Conservation (phyloP, 2,797 vertebrate genomes). For the Erpetoichthys calabaricus region DNA sequence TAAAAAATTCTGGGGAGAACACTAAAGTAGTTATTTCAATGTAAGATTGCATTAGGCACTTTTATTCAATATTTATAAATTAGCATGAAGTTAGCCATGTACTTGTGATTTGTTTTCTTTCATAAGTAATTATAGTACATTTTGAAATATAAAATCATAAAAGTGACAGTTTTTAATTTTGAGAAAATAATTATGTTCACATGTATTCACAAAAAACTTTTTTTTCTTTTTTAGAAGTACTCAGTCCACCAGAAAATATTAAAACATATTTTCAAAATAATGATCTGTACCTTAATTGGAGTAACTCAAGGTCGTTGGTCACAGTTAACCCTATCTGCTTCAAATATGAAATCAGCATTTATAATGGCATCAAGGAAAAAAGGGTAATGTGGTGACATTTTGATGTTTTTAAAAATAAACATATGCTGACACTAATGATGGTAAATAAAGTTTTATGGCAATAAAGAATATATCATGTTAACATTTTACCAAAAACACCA, state of each 20-base stretch:
- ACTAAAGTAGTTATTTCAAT: too few relatives aligned
- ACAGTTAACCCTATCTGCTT: conserved; percentile 18
- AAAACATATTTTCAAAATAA: conserved; percentile 23
- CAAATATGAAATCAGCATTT: conserved; percentile 31
- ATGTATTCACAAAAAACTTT: neutral
- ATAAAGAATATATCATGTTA: too few relatives aligned
- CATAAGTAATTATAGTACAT: neutral
- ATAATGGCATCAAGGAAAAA: neutral
- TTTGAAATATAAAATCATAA: neutral
- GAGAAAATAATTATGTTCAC: neutral
- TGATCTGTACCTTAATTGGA: conserved; percentile 31
- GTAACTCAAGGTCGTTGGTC: conserved; percentile 25
- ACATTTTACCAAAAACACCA: too few relatives aligned
- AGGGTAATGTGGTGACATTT: conserved; percentile 7
- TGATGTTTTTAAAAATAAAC: too few relatives aligned
- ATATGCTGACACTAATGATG: too few relatives aligned
- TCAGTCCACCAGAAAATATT: conserved; percentile 29
- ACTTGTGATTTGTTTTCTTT: neutral
- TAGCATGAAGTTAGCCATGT: too few relatives aligned
- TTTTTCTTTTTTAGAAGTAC: conserved; percentile 31
- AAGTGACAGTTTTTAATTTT: neutral
- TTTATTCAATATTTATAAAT: too few relatives aligned
- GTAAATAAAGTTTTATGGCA: too few relatives aligned
- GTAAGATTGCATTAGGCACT: too few relatives aligned
- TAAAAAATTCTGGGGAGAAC: too few relatives aligned